A percentile compares a stretch with the other conserved stretches of the same genome.
Evolutionary conservation across 2,888 invertebrate genomes (phyloP).

Genomic region (Papilio protenor): DNA sequence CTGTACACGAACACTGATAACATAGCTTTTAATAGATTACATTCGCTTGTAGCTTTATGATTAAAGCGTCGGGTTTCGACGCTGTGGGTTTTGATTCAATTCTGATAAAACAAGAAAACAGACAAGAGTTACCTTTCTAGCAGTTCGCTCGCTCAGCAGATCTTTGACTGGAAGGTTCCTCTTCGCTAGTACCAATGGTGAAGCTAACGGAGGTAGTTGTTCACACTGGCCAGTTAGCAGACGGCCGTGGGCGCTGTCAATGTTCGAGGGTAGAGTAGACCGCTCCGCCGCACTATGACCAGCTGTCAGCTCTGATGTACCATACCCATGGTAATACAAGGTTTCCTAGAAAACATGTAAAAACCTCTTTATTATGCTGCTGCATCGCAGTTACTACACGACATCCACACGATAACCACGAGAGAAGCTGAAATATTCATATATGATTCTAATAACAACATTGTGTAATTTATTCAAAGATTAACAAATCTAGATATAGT

Average conservation of each 20-base stretch:
- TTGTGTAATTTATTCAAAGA: too few relatives aligned
- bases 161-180: constrained; percentile 66
- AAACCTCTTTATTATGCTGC: not conserved
- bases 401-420: too few relatives aligned
- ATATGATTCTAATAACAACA: too few relatives aligned
- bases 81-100: not conserved
- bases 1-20: constrained; percentile 8
- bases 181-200: constrained; percentile 72
- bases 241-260: constrained; percentile 67
- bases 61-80: constrained; percentile 1
- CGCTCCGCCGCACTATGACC: constrained; percentile 71
- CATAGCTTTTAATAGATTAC: constrained; percentile 14
- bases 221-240: constrained; percentile 72
- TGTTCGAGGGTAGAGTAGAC: constrained; percentile 73
- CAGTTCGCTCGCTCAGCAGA: constrained; percentile 60
- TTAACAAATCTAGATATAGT: too few relatives aligned
- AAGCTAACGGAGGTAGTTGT: constrained; percentile 76
- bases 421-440: too few relatives aligned
- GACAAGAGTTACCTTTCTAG: constrained; percentile 62
- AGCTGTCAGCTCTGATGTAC: constrained; percentile 74
- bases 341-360: constrained; percentile 67
- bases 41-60: not conserved
- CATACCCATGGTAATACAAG: constrained; percentile 78
- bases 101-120: not conserved
- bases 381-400: not conserved